Evolutionary conservation across 2,888 invertebrate genomes (phyloP).

Genomic region (Leucania comma): DNA sequence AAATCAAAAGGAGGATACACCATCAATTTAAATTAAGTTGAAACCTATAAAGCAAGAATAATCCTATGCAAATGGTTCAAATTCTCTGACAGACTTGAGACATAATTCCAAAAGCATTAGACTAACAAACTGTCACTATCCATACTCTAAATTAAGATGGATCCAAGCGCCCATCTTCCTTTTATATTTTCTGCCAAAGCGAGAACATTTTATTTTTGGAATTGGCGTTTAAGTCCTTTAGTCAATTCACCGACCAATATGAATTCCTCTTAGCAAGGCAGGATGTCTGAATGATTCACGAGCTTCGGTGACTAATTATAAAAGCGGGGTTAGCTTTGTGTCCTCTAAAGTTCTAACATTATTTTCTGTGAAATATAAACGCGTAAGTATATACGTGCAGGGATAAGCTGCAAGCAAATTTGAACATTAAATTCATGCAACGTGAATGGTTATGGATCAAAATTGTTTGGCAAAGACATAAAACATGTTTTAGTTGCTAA

Average conservation of each 20-base stretch:
- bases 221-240: constrained; percentile 53
- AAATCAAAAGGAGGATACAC: not conserved
- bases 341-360: constrained; percentile 54
- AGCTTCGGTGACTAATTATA: constrained; percentile 78
- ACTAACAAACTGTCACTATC: constrained; percentile 54
- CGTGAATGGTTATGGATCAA: accelerated
- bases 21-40: not conserved
- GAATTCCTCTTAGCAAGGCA: constrained; percentile 68
- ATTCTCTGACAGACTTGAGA: constrained; percentile 32
- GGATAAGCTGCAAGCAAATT: not conserved
- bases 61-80: constrained; percentile 21
- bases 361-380: constrained; percentile 50
- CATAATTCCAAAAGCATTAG: constrained; percentile 27
- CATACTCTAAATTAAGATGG: constrained; percentile 58
- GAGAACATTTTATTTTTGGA: constrained; percentile 56
- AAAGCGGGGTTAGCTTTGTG: constrained; percentile 65
- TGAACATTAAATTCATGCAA: not conserved
- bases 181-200: constrained; percentile 54
- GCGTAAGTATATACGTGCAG: constrained; percentile 2
- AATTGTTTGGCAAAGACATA: not conserved
- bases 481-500: constrained; percentile 13
- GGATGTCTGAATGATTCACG: constrained; percentile 78
- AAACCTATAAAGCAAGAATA: constrained; percentile 14
- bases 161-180: constrained; percentile 38
- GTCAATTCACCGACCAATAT: constrained; percentile 55